These are phyloP conservation scores for Oreochromis grahami DNA, from an alignment of 2,797 vertebrate species.

Conservation along the genomic window DNA sequence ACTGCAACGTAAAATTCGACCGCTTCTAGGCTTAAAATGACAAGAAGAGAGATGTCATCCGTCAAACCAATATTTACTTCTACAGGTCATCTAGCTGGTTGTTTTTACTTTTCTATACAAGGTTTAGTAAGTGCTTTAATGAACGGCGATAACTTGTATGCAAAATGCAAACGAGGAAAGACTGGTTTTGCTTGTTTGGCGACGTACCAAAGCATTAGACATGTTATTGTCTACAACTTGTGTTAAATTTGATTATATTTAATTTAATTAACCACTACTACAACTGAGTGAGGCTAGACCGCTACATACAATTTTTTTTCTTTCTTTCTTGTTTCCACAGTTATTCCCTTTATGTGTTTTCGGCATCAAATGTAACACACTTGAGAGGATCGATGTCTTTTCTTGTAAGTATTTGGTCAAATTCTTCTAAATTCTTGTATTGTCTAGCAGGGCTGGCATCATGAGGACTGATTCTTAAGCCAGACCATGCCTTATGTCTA, in stretches of 20 bases:
- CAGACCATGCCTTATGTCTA: neutral
- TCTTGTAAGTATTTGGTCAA: slow-evolving; percentile 72
- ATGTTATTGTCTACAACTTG: neutral
- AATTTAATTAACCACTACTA: neutral
- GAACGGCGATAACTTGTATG: neutral
- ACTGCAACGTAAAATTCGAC: neutral
- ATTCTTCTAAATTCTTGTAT: neutral
- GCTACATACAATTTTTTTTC: neutral
- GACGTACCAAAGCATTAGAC: neutral
- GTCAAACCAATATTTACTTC: neutral
- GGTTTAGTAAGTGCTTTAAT: neutral
- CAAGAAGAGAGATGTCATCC: neutral
- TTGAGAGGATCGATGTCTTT: slow-evolving; percentile 81
- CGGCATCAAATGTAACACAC: slow-evolving; percentile 44
- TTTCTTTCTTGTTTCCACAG: slow-evolving; percentile 28
- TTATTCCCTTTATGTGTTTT: slow-evolving; percentile 40
- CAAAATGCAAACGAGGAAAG: neutral
- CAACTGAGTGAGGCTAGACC: neutral
- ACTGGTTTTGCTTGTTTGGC: neutral
- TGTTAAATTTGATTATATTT: neutral
- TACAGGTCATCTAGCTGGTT: neutral
- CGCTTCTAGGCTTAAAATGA: neutral
- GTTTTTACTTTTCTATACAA: neutral
- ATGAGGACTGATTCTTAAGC: neutral
- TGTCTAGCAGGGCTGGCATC: neutral